Percentiles rank a stretch among this genome's conserved stretches.
Conservation (phyloP, 2,797 vertebrate genomes). For the Acanthurus lineatus region DNA sequence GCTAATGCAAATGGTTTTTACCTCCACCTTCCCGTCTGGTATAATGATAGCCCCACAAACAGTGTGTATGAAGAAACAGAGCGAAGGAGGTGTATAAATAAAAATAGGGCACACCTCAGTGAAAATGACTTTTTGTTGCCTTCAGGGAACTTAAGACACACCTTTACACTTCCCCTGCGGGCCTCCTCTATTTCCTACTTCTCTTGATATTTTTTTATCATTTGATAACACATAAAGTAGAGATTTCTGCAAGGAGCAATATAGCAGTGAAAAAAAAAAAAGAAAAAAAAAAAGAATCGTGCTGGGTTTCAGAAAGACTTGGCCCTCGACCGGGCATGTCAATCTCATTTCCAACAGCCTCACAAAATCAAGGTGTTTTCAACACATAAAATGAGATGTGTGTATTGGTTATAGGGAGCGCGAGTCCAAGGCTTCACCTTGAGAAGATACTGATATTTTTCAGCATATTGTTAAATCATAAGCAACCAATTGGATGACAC, state of each 20-base stretch:
- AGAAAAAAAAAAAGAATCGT: constrained; percentile 54
- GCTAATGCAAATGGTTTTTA: constrained; percentile 88
- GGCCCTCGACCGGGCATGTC: constrained; percentile 80
- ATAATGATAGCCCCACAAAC: constrained; percentile 90
- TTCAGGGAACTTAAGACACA: constrained; percentile 86
- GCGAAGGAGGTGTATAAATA: constrained; percentile 87
- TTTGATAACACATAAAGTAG: constrained; percentile 85
- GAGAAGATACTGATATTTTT: constrained; percentile 75
- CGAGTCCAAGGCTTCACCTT: constrained; percentile 75
- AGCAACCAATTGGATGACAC: constrained; percentile 47
- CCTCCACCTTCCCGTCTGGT: constrained; percentile 86
- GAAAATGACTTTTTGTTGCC: constrained; percentile 91
- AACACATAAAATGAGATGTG: constrained; percentile 65
- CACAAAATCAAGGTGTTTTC: constrained; percentile 81
- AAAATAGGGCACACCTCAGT: constrained; percentile 86
- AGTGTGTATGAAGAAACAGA: constrained; percentile 88
- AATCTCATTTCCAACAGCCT: constrained; percentile 85
- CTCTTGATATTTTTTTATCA: constrained; percentile 79
- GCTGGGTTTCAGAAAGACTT: constrained; percentile 78
- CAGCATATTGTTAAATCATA: constrained; percentile 58
- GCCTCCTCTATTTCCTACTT: constrained; percentile 80
- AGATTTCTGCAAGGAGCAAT: constrained; percentile 82
- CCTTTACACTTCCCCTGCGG: constrained; percentile 76
- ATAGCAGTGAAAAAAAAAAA: constrained; percentile 62
- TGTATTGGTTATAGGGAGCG: constrained; percentile 62